Evolutionary conservation across 2,888 invertebrate genomes (phyloP).

Genomic region (Drosophila lutescens): DNA sequence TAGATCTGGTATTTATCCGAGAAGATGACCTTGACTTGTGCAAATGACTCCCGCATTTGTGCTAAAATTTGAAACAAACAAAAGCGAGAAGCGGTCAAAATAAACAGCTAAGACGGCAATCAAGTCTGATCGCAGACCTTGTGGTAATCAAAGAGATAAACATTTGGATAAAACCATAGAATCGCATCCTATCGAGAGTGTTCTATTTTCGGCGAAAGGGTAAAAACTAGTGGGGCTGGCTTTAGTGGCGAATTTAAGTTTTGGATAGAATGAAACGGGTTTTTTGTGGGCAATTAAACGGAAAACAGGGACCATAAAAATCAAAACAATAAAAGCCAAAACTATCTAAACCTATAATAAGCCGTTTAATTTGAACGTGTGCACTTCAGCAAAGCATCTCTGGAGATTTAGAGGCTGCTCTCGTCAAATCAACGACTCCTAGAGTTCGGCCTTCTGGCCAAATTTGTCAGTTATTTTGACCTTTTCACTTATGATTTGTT

Average conservation of each 20-base stretch:
- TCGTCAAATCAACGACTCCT: constrained; percentile 64
- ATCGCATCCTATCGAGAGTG: constrained; percentile 41
- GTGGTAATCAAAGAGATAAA: constrained; percentile 29
- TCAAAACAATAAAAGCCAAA: constrained; percentile 20
- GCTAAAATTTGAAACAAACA: constrained; percentile 44
- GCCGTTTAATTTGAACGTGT: constrained; percentile 39
- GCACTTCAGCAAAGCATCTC: constrained; percentile 23
- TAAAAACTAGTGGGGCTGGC: constrained; percentile 12
- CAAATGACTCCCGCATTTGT: constrained; percentile 40
- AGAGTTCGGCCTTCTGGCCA: constrained; percentile 60
- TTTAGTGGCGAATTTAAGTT: neutral
- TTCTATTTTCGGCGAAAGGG: constrained; percentile 44
- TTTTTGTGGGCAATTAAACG: constrained; percentile 15
- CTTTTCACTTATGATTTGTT: constrained; percentile 70
- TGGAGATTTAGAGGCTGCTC: constrained; percentile 48
- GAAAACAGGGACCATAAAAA: constrained; percentile 13
- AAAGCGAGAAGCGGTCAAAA: constrained; percentile 26
- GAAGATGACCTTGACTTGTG: constrained; percentile 47
- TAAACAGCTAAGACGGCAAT: constrained; percentile 34
- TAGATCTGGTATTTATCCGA: constrained; percentile 38
- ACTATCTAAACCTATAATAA: constrained; percentile 39
- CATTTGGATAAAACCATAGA: constrained; percentile 2
- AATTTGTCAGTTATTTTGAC: constrained; percentile 50
- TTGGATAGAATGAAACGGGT: constrained; percentile 32
- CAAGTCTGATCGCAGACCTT: constrained; percentile 34